Conservation (phyloP, 2,113 vertebrate species). For the Menura novaehollandiae region DNA sequence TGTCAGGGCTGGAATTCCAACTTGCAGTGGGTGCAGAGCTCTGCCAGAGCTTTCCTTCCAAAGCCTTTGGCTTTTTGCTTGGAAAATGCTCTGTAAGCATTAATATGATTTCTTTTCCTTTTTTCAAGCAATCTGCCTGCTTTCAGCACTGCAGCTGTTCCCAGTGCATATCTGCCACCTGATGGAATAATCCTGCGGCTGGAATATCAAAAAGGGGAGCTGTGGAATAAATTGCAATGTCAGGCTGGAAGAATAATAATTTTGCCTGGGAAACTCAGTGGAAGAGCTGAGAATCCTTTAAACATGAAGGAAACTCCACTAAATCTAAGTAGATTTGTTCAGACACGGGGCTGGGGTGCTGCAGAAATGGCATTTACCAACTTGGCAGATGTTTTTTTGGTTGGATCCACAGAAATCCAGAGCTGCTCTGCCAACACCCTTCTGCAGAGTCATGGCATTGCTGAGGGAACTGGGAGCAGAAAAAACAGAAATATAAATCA, state of each 20-base stretch:
- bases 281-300: background rate
- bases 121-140: background rate
- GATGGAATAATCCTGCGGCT: background rate
- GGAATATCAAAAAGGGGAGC: background rate
- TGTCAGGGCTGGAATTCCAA: background rate
- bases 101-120: background rate
- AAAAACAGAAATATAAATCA: background rate
- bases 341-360: background rate
- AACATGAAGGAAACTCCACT: background rate
- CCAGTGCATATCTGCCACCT: background rate
- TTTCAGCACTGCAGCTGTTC: background rate
- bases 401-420: background rate
- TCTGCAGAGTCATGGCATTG: background rate
- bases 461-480: background rate
- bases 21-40: background rate
- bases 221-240: background rate
- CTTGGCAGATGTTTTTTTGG: background rate
- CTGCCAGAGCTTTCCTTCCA: background rate
- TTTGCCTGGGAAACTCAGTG: background rate
- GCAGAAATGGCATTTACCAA: background rate
- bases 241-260: background rate
- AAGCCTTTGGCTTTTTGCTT: background rate
- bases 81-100: background rate
- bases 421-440: background rate
- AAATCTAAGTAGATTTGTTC: background rate